Evolutionary conservation across 2,888 invertebrate species (phyloP).

Genomic region (Monopis laevigella): DNA sequence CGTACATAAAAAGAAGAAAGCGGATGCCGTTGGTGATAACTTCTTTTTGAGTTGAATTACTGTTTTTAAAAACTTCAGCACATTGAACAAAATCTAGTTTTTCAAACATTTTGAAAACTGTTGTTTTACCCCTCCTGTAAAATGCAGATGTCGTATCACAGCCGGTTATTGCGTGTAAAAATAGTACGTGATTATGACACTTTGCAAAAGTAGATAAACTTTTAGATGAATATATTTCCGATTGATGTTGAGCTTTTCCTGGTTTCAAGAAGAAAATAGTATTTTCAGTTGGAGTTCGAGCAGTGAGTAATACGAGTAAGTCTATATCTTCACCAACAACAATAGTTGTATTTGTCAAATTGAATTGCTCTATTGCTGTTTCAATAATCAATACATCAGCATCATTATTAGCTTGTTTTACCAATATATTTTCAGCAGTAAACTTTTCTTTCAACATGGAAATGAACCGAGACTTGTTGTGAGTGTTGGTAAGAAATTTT

Average conservation of each 20-base stretch:
- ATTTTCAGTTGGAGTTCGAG: slow-evolving; percentile 21
- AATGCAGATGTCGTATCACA: too few relatives aligned
- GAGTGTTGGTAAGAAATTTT: neutral
- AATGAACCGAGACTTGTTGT: slow-evolving; percentile 27
- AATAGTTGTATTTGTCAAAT: too few relatives aligned
- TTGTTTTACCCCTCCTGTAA: too few relatives aligned
- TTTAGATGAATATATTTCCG: neutral
- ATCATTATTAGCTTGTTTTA: slow-evolving; percentile 25
- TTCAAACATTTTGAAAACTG: too few relatives aligned
- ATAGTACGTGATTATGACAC: neutral
- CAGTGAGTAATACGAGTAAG: slow-evolving; percentile 21
- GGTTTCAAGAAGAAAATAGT: slow-evolving; percentile 22
- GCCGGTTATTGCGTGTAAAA: too few relatives aligned
- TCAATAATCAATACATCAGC: slow-evolving; percentile 25
- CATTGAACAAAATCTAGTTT: too few relatives aligned
- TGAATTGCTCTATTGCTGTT: slow-evolving; percentile 23
- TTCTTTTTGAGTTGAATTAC: neutral
- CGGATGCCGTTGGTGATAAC: too few relatives aligned
- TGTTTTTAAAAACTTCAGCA: too few relatives aligned
- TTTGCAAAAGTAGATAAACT: neutral
- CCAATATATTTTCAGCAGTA: slow-evolving; percentile 25
- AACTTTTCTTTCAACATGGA: slow-evolving; percentile 22
- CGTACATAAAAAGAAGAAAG: neutral
- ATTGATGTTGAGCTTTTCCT: too few relatives aligned
- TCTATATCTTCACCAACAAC: slow-evolving; percentile 7